phyloP scores from a whole-genome alignment of 2,113 vertebrate species.

The Channa maculata region DNA sequence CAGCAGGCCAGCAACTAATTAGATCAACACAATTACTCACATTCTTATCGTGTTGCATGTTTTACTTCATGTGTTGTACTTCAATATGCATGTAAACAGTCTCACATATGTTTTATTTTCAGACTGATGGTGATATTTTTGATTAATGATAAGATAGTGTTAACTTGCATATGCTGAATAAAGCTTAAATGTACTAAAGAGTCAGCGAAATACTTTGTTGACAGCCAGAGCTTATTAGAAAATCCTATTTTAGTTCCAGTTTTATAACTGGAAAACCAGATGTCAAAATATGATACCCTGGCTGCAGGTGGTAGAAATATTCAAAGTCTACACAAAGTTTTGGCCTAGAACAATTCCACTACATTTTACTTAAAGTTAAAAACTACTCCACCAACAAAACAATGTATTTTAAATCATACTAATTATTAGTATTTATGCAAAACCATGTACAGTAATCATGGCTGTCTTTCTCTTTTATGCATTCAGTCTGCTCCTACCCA shows the following conservation, averaged over 20 bases:
- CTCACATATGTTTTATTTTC: constrained; percentile 11
- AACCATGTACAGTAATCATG: too few species aligned
- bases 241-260: constrained; percentile 41
- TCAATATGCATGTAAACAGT: neutral
- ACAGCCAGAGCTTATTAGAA: constrained; percentile 35
- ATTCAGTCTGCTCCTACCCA: too few species aligned
- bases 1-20: constrained; percentile 69
- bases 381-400: too few species aligned
- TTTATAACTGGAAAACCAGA: constrained; percentile 45
- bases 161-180: constrained; percentile 11
- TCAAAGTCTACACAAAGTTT: too few species aligned
- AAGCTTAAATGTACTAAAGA: constrained; percentile 18
- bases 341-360: too few species aligned
- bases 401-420: too few species aligned
- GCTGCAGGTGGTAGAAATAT: too few species aligned
- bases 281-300: constrained; percentile 13
- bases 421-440: too few species aligned
- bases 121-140: neutral
- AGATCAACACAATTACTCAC: constrained; percentile 73
- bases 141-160: constrained; percentile 5
- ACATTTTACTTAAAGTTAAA: too few species aligned
- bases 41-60: constrained; percentile 59
- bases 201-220: constrained; percentile 36
- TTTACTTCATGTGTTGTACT: constrained; percentile 41
- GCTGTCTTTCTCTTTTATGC: too few species aligned